Conservation (phyloP, 2,888 invertebrate species). For the Cryptocephalus primarius region DNA sequence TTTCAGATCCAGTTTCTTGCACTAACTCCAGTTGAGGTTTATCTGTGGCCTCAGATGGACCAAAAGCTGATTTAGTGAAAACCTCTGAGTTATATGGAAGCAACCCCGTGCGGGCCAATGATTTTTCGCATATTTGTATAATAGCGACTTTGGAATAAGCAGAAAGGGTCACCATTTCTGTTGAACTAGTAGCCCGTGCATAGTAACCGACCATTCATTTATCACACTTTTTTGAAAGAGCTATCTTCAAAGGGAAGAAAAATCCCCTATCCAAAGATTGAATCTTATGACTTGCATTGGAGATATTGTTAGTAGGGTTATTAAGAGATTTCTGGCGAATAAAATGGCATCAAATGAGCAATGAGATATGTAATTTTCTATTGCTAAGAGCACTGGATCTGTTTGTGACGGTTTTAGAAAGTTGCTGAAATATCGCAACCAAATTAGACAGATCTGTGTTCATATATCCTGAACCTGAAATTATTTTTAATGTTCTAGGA, state of each 20-base stretch:
- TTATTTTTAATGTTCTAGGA: not conserved
- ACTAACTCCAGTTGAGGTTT: not conserved
- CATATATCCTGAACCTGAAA: not conserved
- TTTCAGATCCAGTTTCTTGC: not conserved
- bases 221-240: not conserved
- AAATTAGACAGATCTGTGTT: not conserved
- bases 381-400: not conserved
- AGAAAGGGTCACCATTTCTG: not conserved
- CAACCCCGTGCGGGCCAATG: not conserved
- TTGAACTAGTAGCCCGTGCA: not conserved
- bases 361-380: not conserved
- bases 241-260: not conserved
- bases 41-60: not conserved
- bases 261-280: not conserved
- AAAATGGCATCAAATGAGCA: not conserved
- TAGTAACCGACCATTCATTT: not conserved
- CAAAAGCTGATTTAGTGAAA: not conserved
- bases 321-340: not conserved
- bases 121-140: slow-evolving; percentile 1
- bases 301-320: not conserved
- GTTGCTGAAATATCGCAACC: not conserved
- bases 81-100: not conserved
- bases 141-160: slow-evolving; percentile 1
- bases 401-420: not conserved
- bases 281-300: not conserved